phyloP scores from a whole-genome alignment of 1,140 invertebrate genomes.

The Drosophila tropicalis region DNA sequence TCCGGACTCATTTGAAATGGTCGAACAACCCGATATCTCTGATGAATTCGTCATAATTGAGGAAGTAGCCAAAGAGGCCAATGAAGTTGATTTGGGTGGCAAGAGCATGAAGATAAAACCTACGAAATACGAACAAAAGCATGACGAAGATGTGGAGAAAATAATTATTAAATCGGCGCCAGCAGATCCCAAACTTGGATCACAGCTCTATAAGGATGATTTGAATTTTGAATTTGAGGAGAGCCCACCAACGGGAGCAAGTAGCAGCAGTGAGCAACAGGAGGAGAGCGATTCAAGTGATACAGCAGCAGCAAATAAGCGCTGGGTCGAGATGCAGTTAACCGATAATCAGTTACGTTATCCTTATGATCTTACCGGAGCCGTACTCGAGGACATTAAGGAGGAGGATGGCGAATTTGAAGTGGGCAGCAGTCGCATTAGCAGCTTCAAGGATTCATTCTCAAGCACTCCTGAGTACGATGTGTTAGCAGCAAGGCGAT shows the following conservation, averaged over 20 bases:
- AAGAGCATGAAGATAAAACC: conserved; percentile 89
- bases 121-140: conserved; percentile 85
- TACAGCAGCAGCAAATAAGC: conserved; percentile 90
- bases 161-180: conserved; percentile 87
- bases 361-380: conserved; percentile 89
- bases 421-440: conserved; percentile 90
- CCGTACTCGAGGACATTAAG: conserved; percentile 94
- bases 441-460: conserved; percentile 90
- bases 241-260: conserved; percentile 86
- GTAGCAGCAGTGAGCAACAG: conserved; percentile 79
- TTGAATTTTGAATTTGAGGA: conserved; percentile 90
- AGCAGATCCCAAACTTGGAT: conserved; percentile 82
- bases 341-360: conserved; percentile 87
- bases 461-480: conserved; percentile 93
- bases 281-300: conserved; percentile 84
- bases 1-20: conserved; percentile 94
- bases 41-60: conserved; percentile 94
- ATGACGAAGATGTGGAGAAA: conserved; percentile 90
- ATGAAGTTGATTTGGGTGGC: conserved; percentile 91
- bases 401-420: conserved; percentile 95
- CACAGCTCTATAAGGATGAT: conserved; percentile 85
- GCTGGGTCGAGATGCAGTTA: conserved; percentile 95
- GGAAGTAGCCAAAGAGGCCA: conserved; percentile 92
- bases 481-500: conserved; percentile 89
- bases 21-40: conserved; percentile 92